phyloP scores from a whole-genome alignment of 2,113 vertebrate genomes.

The Amia ocellicauda region DNA sequence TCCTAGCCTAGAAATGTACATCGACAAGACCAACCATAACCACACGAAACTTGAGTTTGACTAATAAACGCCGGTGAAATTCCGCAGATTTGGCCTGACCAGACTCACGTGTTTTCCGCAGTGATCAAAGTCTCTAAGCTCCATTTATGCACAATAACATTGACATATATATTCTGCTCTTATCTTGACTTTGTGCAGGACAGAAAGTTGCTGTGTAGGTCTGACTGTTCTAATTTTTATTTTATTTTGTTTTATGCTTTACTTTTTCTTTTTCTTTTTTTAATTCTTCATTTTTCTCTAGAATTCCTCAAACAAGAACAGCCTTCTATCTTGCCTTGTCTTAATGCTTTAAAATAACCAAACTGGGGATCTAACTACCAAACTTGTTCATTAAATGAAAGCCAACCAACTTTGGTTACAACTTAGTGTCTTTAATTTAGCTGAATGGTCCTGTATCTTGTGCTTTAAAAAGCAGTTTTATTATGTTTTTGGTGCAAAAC shows the following conservation, averaged over 20 bases:
- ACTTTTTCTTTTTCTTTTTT: slow-evolving; percentile 47
- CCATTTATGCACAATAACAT: slow-evolving; percentile 51
- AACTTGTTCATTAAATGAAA: slow-evolving; percentile 90
- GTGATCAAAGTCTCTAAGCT: slow-evolving; percentile 28
- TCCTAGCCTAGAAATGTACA: slow-evolving; percentile 68
- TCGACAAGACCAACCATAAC: slow-evolving; percentile 42
- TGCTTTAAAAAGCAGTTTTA: slow-evolving; percentile 89
- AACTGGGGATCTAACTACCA: slow-evolving; percentile 98
- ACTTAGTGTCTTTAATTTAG: slow-evolving; percentile 97
- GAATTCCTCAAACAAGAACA: slow-evolving; percentile 86
- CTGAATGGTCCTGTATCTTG: slow-evolving; percentile 92
- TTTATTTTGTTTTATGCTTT: slow-evolving; percentile 9
- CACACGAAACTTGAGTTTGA: slow-evolving; percentile 50
- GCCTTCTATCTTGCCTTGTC: slow-evolving; percentile 99
- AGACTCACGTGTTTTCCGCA: slow-evolving; percentile 30
- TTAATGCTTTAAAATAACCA: slow-evolving; percentile 99
- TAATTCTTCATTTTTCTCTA: slow-evolving; percentile 73
- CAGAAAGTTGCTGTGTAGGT: slow-evolving; percentile 85
- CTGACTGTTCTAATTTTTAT: slow-evolving; percentile 79
- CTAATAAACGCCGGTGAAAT: slow-evolving; percentile 37
- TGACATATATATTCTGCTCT: slow-evolving; percentile 74
- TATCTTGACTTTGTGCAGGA: slow-evolving; percentile 88
- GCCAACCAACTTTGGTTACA: slow-evolving; percentile 91
- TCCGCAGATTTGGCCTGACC: slow-evolving; percentile 32
- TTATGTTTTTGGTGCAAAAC: slow-evolving; percentile 84